These are phyloP conservation scores for Magallana gigas DNA, from an alignment of 1,140 invertebrate species.

Conservation along the genomic window DNA sequence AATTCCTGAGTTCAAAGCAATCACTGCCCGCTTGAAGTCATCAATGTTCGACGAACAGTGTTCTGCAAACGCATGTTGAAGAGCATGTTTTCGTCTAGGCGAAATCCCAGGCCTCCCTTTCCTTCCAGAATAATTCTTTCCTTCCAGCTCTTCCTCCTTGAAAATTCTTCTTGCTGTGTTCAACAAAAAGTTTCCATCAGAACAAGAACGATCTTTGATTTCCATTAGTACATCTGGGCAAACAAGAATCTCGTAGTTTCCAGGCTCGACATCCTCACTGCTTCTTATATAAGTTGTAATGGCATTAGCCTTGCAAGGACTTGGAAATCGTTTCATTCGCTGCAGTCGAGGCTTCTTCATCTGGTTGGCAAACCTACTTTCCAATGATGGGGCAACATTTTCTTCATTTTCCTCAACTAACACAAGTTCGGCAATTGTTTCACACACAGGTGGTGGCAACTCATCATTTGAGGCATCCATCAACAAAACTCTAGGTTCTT, in stretches of 20 bases:
- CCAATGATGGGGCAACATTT: too few relatives aligned
- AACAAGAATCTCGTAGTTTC: neutral
- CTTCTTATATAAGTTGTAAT: too few relatives aligned
- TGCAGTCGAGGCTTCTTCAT: too few relatives aligned
- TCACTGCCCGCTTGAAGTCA: neutral
- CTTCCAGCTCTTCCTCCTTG: neutral
- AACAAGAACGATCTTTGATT: neutral
- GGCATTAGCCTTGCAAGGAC: too few relatives aligned
- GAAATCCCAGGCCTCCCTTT: conserved; percentile 20
- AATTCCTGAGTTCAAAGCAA: neutral
- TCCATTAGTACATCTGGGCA: neutral
- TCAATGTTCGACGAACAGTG: neutral
- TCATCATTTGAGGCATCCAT: too few relatives aligned
- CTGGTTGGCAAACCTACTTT: too few relatives aligned
- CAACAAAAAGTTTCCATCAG: conserved; percentile 38
- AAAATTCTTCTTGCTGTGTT: conserved; percentile 4
- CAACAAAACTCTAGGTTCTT: too few relatives aligned
- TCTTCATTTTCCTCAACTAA: too few relatives aligned
- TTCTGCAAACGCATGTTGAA: conserved; percentile 28
- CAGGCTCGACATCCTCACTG: neutral
- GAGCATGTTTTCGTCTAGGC: conserved; percentile 34
- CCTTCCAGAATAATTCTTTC: conserved; percentile 37
- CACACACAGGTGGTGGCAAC: too few relatives aligned
- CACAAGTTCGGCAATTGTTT: too few relatives aligned
- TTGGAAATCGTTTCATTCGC: too few relatives aligned